phyloP scores from a whole-genome alignment of 2,888 invertebrate genomes.

The Octodonta nipae region DNA sequence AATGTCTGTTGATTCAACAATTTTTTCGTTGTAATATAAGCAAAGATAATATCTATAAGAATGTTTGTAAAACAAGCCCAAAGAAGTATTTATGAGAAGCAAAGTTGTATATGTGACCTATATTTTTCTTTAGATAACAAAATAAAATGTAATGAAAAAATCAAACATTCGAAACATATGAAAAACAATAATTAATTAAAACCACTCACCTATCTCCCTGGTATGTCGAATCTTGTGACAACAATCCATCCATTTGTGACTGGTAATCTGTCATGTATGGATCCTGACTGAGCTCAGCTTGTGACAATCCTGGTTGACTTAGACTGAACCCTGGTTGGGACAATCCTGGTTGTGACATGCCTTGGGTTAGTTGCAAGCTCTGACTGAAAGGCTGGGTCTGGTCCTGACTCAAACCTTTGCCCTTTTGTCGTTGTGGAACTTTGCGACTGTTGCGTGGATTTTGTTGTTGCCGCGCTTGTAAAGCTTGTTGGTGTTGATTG shows the following conservation, averaged over 20 bases:
- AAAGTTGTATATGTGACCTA: too few species aligned
- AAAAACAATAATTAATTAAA: too few species aligned
- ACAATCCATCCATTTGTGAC: slow-evolving; percentile 86
- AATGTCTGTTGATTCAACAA: too few species aligned
- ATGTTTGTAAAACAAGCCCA: too few species aligned
- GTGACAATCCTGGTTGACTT: slow-evolving; percentile 55
- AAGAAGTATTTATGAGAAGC: too few species aligned
- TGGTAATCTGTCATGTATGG: slow-evolving; percentile 74
- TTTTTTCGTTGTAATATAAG: too few species aligned
- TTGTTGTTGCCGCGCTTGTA: slow-evolving; percentile 42
- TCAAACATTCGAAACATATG: neutral
- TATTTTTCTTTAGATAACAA: too few species aligned
- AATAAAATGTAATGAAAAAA: too few species aligned
- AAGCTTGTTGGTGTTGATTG: slow-evolving; percentile 58
- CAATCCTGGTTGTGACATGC: slow-evolving; percentile 54
- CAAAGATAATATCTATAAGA: too few species aligned
- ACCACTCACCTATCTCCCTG: slow-evolving; percentile 39
- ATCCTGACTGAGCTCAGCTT: slow-evolving; percentile 67
- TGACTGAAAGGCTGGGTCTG: slow-evolving; percentile 45
- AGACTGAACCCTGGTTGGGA: slow-evolving; percentile 54
- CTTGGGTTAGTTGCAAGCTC: slow-evolving; percentile 60
- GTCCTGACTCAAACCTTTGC: slow-evolving; percentile 28
- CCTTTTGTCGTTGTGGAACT: slow-evolving; percentile 27
- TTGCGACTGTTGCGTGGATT: slow-evolving; percentile 16
- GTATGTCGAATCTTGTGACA: slow-evolving; percentile 65